Base-by-base conservation (phyloP, 2,797 vertebrate species). In the Tiaroga cobitis region DNA sequence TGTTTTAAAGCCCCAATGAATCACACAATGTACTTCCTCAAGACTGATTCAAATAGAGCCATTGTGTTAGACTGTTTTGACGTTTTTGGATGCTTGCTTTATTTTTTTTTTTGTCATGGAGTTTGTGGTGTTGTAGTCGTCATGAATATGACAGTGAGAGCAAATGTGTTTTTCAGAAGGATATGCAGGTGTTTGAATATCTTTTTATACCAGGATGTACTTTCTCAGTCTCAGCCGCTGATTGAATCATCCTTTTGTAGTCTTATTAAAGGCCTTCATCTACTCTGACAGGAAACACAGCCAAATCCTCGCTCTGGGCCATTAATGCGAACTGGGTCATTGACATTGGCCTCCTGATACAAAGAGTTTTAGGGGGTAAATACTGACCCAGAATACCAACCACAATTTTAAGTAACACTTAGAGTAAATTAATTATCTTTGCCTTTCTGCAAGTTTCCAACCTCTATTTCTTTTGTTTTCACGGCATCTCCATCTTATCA, bases 291-390 rank as follows among this genome's bases (percentile, higher is more conserved):
- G 75, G 19, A 84, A 84, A 84, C 13, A 10, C 65, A 78, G 43
- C 34, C 11, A 78, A 78, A 84, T 84, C 49, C 18, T 78, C 6
- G 19, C 83, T 70, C 89, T 94, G 92, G 94, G 92, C 93, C 92
- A 93, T 86, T 90, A 88, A 89, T 74, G 78, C 89, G 87, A 92
- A 81, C 87, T 80, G 81, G 65, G 84, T 92, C 85, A 75, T 39
- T 54, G 91, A 82, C 87, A 51, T 76, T 78, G 85, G 41, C 87
- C 88, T 90, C 74, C 87, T 69, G 73, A 87, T 88, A 88, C 89
- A 87, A 82, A 75, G 39, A 77, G 81, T 81, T 84, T 54, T 78
- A 13, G 24, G 87, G n/a, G 69, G 92, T 90, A 88, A 70, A 54
- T 84, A 88, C 61, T 87, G 89, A 91, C 67, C 87, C 59, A 80